Base-by-base conservation (phyloP, 1,140 invertebrate species). In the Sweltsa coloradensis region DNA sequence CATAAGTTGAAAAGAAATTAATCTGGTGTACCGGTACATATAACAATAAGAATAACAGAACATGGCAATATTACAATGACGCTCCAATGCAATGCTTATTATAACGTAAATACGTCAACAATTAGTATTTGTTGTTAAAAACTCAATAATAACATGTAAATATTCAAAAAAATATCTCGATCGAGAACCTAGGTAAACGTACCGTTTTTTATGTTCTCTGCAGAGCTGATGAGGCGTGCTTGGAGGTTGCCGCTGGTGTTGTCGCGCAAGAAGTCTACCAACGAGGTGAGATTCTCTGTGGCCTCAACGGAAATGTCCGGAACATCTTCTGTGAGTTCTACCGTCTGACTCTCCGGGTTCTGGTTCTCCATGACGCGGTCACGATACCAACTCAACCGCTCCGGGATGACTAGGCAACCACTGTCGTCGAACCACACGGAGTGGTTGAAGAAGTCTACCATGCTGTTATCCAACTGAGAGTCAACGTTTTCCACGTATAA, bases 381-480 rank as follows among this genome's bases (percentile, higher is more conserved):
- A 9, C 26, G 45, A 31, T 41, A 44, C 6, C 22, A 24, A n/a
- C 41, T 34, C 1, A 47, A 13, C 5, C 39, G 34, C 3, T 16
- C 16, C n/a, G 45, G 37, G 3, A 41, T 47, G 2, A 43, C n/a
- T n/a, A 47, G 14, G 41, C 19, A 18, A 23, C 16, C 14, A 13
- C 13, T 45, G 3, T 1, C 34, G 5, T 47, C 45, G 9, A 47
- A 11, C 11, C 23, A 16, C 13, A 47, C 39, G 16, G 14, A 24
- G 23, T 21, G 18, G 23, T 41, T 25, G n/a, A 47, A 16, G 26
- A 25, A 47, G 14, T 47, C 45, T 13, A n/a, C 16, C 34, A 41
- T 41, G 34, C 24, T 24, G 5, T 11, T 24, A 41, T 34, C 24
- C 19, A 18, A 51, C 49, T 53, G 37, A 49, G 31, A 31, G 45